Evolutionary conservation across 2,113 vertebrate species (phyloP).

Genomic region (Halichoerus grypus): DNA sequence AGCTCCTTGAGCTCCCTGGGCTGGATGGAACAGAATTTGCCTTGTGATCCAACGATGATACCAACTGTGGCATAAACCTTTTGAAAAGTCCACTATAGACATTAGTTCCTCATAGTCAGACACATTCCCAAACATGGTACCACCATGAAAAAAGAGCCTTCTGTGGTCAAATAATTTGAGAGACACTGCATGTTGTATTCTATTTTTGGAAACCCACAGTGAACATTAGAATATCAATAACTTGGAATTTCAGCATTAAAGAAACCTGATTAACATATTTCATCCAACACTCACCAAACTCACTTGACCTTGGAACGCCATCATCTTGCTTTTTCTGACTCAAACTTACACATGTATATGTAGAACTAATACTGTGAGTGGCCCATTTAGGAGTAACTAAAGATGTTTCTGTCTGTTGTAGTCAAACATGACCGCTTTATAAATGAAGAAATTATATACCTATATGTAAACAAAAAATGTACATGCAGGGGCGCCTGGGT

Average conservation of each 20-base stretch:
- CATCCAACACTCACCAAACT: not conserved
- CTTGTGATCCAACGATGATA: not conserved
- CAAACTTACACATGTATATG: not conserved
- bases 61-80: not conserved
- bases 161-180: not conserved
- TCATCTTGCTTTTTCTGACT: not conserved
- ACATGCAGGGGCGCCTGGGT: not conserved
- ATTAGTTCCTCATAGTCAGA: not conserved
- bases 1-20: not conserved
- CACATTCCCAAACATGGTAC: not conserved
- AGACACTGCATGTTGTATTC: not conserved
- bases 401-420: not conserved
- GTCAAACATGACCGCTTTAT: not conserved
- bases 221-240: not conserved
- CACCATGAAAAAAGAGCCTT: not conserved
- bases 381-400: not conserved
- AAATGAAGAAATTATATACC: not conserved
- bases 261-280: not conserved
- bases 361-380: not conserved
- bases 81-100: not conserved
- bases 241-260: conserved; percentile 38
- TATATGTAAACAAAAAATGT: not conserved
- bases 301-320: not conserved
- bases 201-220: conserved; percentile 6
- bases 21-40: not conserved